Evolutionary conservation across 2,888 invertebrate genomes (phyloP), one percentile per base, ranked within the genome.

Genomic region (Tinea trinotella): DNA sequence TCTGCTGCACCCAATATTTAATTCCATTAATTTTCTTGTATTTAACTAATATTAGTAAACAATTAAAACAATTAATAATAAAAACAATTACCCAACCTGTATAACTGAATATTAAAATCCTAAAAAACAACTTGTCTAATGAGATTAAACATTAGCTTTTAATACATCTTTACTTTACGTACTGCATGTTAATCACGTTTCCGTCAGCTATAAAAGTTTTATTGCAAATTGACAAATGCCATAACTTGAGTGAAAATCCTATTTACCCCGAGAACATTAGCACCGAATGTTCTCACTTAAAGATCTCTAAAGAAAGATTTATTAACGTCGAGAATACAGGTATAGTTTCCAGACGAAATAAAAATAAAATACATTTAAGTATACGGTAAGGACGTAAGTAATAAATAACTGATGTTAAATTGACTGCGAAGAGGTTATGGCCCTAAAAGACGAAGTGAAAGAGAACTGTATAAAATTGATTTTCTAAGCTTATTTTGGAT

Each of bases 351-450:
- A 20, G 53, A 18, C 36, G 40, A 40, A 50, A 53, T 53, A 59
- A 57, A 56, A 59, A 55, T 59, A 58, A 58, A 59, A 55, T 56
- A 55, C 56, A 54, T 56, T 59, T 58, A 72, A 77, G 74, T 74
- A 72, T 65, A 70, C 70, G 68, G 69, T 72, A 74, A 79, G 76
- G 74, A 72, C 64, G 76, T 24, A 6, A 18, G 46, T 69, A 76
- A 80, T 81, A 80, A 80, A 80, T 80, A 77, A 71, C 76, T 67
- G 67, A 76, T 75, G 79, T 80, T 82, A 79, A 82, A 82, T 82
- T 82, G 80, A 78, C 75, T 79, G 81, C 62, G 71, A 74, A 78
- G 72, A 73, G 69, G 73, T 79, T 78, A 81, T 75, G 74, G 74
- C 63, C 70, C 74, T 65, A 71, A 69, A 78, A 72, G 35, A 15